phyloP scores from a whole-genome alignment of 2,888 invertebrate genomes.

The Cistogaster globosa region DNA sequence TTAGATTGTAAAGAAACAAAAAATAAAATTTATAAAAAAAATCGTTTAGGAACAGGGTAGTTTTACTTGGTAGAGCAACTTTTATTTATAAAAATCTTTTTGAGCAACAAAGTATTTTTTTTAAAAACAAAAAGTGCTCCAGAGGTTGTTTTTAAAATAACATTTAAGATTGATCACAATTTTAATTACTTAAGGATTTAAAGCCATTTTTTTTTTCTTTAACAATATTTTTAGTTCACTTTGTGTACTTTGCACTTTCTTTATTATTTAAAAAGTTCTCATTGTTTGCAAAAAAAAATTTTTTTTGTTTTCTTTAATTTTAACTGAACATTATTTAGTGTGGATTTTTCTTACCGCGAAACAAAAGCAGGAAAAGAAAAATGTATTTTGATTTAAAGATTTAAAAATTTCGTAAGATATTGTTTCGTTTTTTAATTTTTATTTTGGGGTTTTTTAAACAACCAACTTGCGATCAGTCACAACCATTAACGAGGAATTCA shows the following conservation, averaged over 20 bases:
- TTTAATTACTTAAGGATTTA: not conserved
- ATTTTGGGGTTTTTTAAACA: not conserved
- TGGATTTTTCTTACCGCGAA: conserved; percentile 41
- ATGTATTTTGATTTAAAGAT: conserved; percentile 12
- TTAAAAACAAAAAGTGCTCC: too few relatives aligned
- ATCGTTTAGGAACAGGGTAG: too few relatives aligned
- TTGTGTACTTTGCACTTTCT: conserved; percentile 48
- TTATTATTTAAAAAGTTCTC: conserved; percentile 8
- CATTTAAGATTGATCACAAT: too few relatives aligned
- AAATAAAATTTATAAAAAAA: too few relatives aligned
- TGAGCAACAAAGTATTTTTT: too few relatives aligned
- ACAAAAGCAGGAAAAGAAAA: conserved; percentile 18
- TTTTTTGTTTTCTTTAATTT: conserved; percentile 5
- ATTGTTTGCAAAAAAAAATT: not conserved
- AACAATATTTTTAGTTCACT: not conserved
- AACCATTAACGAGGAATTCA: conserved; percentile 65
- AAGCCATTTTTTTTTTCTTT: not conserved
- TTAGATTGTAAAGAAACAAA: too few relatives aligned
- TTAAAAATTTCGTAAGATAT: conserved; percentile 7
- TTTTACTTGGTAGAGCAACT: too few relatives aligned
- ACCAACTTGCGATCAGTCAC: conserved; percentile 55
- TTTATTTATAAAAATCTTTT: too few relatives aligned
- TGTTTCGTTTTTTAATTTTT: not conserved
- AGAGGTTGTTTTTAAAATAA: too few relatives aligned
- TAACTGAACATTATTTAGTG: conserved; percentile 7